Conservation (phyloP, 2,888 invertebrate species). For the Folsomia candida region DNA sequence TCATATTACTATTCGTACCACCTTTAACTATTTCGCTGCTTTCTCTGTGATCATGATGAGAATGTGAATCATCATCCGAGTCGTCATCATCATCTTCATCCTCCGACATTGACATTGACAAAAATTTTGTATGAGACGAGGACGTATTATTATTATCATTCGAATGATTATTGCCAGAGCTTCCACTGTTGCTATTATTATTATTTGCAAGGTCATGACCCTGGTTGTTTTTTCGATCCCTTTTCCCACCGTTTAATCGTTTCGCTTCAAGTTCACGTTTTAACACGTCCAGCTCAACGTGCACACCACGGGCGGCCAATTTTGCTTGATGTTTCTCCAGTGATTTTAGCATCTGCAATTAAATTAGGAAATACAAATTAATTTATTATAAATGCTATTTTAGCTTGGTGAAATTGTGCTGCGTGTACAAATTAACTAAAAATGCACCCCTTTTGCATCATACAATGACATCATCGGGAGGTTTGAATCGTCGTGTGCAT, state of each 20-base stretch:
- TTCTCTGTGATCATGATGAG: background rate
- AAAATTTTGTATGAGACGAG: background rate
- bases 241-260: too few species aligned
- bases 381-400: too few species aligned
- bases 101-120: background rate
- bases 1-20: background rate
- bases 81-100: background rate
- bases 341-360: slow-evolving; percentile 73
- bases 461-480: too few species aligned
- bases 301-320: slow-evolving; percentile 71
- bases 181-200: background rate
- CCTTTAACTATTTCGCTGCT: too few species aligned
- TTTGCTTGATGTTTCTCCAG: slow-evolving; percentile 89
- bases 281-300: slow-evolving; percentile 80
- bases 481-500: too few species aligned
- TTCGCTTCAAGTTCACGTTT: slow-evolving; percentile 81
- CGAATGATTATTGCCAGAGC: background rate
- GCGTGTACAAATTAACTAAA: too few species aligned
- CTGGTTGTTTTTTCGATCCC: too few species aligned
- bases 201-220: slow-evolving; percentile 2
- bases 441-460: too few species aligned
- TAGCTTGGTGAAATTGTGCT: too few species aligned
- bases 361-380: too few species aligned
- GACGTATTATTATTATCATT: slow-evolving; percentile 11
- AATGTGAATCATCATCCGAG: background rate